A percentile compares a stretch with the other conserved stretches of the same genome.
phyloP scores from a whole-genome alignment of 2,888 invertebrate genomes.

The Agonum fuliginosum region DNA sequence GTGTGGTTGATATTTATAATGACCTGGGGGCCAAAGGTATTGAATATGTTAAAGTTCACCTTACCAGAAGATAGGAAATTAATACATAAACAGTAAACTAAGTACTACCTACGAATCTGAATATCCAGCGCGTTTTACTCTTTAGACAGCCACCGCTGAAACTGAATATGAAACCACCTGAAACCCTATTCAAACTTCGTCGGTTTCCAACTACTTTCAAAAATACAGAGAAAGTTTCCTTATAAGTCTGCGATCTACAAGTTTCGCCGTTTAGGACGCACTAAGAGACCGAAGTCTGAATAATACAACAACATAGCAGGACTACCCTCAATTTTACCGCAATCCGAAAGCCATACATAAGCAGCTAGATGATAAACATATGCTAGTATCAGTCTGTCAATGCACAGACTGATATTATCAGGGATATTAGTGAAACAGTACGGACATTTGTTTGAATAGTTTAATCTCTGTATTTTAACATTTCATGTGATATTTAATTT shows the following conservation, averaged over 20 bases:
- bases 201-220: constrained; percentile 10
- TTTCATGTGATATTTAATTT: no score
- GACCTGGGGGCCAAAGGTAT: neutral
- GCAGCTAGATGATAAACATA: no score
- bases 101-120: neutral
- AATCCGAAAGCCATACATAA: no score
- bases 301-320: constrained; percentile 16
- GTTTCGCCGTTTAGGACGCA: constrained; percentile 2
- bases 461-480: no score
- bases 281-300: no score
- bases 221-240: constrained; percentile 10
- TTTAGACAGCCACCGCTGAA: neutral
- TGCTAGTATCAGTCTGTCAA: no score
- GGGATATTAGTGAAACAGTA: no score
- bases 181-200: constrained; percentile 13
- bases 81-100: constrained; percentile 10
- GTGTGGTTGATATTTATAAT: no score
- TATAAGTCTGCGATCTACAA: constrained; percentile 10
- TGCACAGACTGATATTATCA: no score
- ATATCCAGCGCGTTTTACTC: constrained; percentile 2
- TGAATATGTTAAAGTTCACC: constrained; percentile 12
- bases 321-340: no score
- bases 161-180: constrained; percentile 16
- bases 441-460: no score
- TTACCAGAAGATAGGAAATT: neutral